Evolutionary conservation across 2,888 invertebrate genomes (phyloP).

Genomic region (Metalampra italica): DNA sequence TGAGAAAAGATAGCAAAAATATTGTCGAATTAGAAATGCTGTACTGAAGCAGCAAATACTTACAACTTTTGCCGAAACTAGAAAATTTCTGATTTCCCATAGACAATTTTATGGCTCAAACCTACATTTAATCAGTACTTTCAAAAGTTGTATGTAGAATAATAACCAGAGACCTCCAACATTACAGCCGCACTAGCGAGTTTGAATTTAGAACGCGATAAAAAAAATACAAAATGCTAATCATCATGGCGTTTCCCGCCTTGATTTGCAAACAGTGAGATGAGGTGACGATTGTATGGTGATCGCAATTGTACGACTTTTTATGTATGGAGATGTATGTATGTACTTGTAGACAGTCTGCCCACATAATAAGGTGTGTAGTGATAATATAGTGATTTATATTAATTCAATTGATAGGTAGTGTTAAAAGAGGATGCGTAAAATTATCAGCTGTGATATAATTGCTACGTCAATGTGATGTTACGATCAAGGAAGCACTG

Average conservation of each 20-base stretch:
- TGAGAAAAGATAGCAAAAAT: too few relatives aligned
- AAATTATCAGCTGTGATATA: too few relatives aligned
- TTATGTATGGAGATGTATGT: not conserved
- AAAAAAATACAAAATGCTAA: constrained; percentile 49
- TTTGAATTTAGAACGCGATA: constrained; percentile 57
- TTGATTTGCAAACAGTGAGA: constrained; percentile 71
- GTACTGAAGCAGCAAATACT: too few relatives aligned
- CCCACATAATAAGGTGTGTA: constrained; percentile 5
- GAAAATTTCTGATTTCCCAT: too few relatives aligned
- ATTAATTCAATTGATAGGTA: not conserved
- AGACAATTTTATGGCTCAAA: too few relatives aligned
- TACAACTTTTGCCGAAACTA: too few relatives aligned
- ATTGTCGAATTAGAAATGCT: too few relatives aligned
- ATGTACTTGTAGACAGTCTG: not conserved
- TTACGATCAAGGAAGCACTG: too few relatives aligned
- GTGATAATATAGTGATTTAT: constrained; percentile 18
- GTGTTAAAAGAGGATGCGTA: too few relatives aligned
- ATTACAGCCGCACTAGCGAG: constrained; percentile 27
- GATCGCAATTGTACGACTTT: constrained; percentile 35
- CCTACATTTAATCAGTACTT: too few relatives aligned
- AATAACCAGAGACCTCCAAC: constrained; percentile 56
- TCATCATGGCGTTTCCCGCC: constrained; percentile 45
- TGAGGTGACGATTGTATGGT: constrained; percentile 67
- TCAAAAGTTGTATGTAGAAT: too few relatives aligned
- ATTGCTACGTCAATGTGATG: too few relatives aligned